These are phyloP conservation scores for Enteromius mattozi DNA, from an alignment of 2,797 vertebrate genomes.

Conservation along the genomic window DNA sequence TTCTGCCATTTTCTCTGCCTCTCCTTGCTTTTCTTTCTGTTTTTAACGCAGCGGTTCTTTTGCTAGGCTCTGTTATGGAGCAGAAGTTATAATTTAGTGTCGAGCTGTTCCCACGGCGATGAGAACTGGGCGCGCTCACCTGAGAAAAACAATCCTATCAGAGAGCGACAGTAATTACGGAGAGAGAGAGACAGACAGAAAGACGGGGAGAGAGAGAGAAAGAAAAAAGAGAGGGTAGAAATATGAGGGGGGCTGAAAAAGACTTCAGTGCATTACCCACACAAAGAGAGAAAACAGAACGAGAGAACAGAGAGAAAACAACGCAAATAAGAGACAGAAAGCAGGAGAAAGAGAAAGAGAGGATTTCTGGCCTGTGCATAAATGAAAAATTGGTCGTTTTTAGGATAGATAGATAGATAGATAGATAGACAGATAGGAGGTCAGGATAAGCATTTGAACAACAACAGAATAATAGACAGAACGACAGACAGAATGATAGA, in stretches of 20 bases:
- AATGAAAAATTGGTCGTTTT: neutral
- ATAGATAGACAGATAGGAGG: neutral
- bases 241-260: neutral
- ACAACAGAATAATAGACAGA: neutral
- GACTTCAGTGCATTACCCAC: slow-evolving; percentile 12
- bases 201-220: neutral
- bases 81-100: slow-evolving; percentile 54
- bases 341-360: neutral
- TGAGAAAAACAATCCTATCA: slow-evolving; percentile 60
- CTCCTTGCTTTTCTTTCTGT: slow-evolving; percentile 39
- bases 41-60: slow-evolving; percentile 21
- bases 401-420: neutral
- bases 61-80: slow-evolving; percentile 16
- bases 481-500: neutral
- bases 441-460: too few relatives aligned
- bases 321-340: neutral
- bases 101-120: slow-evolving; percentile 52
- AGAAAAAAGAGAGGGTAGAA: neutral
- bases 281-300: slow-evolving; percentile 26
- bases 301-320: neutral
- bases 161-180: slow-evolving; percentile 40
- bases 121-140: slow-evolving; percentile 49
- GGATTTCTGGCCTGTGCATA: neutral
- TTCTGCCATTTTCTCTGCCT: slow-evolving; percentile 46
- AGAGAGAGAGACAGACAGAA: neutral